Evolutionary conservation across 1,140 invertebrate species (phyloP).

Genomic region (Harpegnathos saltator): DNA sequence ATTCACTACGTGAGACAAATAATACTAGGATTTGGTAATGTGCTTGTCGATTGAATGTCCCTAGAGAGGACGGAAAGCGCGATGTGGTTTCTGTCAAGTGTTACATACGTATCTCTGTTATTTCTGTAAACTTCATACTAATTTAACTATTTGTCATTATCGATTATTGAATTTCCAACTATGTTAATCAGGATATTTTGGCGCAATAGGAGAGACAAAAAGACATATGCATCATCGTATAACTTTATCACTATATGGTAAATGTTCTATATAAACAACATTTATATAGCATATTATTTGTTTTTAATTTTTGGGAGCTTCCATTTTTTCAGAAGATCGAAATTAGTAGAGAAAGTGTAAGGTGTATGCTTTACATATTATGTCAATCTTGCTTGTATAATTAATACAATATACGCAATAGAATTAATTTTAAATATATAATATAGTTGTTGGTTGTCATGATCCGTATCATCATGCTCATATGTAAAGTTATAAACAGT

Average conservation of each 20-base stretch:
- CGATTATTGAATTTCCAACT: neutral
- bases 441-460: neutral
- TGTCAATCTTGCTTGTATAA: neutral
- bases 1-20: neutral
- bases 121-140: neutral
- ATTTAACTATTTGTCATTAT: slow-evolving; percentile 1
- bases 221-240: neutral
- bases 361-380: neutral
- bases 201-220: neutral
- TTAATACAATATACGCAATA: neutral
- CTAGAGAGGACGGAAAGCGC: slow-evolving; percentile 11
- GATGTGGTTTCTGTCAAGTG: neutral
- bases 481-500: neutral
- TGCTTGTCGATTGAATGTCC: slow-evolving; percentile 11
- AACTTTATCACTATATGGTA: neutral
- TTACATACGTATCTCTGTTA: slow-evolving; percentile 10
- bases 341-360: neutral
- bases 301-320: neutral
- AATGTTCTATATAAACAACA: neutral
- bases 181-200: neutral
- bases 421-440: neutral
- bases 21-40: neutral
- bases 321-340: neutral
- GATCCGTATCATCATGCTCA: neutral
- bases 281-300: neutral